phyloP scores from a whole-genome alignment of 2,888 invertebrate species.

The Acrobasis suavella region DNA sequence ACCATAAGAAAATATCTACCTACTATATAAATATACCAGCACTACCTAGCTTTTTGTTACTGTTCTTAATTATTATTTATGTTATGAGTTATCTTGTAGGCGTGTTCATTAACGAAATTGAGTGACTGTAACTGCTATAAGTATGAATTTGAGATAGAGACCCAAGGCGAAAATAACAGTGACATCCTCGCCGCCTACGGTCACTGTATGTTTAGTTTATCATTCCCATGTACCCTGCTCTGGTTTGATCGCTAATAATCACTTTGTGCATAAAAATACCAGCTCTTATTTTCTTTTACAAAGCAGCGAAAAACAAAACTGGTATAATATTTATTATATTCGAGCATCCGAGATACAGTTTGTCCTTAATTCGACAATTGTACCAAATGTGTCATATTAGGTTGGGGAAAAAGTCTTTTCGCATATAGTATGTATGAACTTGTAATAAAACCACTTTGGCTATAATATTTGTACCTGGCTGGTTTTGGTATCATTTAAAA shows the following conservation, averaged over 20 bases:
- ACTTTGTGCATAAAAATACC: not conserved
- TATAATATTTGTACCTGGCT: too few species aligned
- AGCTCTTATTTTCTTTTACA: not conserved
- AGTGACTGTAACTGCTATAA: not conserved
- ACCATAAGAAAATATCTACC: too few species aligned
- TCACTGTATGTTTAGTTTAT: conserved; percentile 3
- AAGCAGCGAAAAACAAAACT: not conserved
- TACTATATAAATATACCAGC: too few species aligned
- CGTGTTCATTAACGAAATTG: conserved; percentile 2
- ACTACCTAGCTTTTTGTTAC: too few species aligned
- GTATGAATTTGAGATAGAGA: conserved; percentile 12
- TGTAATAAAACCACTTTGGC: too few species aligned
- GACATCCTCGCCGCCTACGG: conserved; percentile 18
- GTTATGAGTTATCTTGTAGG: not conserved
- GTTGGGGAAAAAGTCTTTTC: too few species aligned
- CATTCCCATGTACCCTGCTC: not conserved
- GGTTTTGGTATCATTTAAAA: too few species aligned
- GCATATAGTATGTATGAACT: too few species aligned
- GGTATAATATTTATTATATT: too few species aligned
- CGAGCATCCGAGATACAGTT: too few species aligned
- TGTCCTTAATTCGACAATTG: too few species aligned
- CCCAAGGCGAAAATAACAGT: conserved; percentile 15
- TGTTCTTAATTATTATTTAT: not conserved
- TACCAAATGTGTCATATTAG: too few species aligned
- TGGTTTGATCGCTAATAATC: not conserved